Conservation (phyloP, 1,140 invertebrate genomes). For the Drosophila insularis region DNA sequence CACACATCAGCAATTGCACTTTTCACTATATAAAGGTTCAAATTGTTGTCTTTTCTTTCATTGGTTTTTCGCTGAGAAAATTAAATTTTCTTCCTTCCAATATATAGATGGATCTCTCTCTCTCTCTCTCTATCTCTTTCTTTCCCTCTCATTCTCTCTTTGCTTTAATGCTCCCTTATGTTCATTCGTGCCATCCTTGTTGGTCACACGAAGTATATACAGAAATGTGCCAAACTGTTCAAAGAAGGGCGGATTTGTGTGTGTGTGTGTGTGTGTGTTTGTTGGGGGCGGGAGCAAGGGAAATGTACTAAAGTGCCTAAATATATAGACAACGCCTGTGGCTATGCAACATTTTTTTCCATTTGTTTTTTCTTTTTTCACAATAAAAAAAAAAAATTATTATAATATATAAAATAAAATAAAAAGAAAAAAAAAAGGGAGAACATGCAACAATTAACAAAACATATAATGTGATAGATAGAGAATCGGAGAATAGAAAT, state of each 20-base stretch:
- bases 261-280: conserved; percentile 26
- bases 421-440: conserved; percentile 10
- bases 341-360: conserved; percentile 49
- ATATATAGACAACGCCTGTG: conserved; percentile 38
- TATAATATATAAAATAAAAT: conserved; percentile 27
- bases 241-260: too few species aligned
- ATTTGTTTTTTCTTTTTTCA: conserved; percentile 31
- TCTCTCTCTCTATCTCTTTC: conserved; percentile 8
- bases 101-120: neutral
- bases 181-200: neutral
- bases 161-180: neutral
- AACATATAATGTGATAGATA: conserved; percentile 15
- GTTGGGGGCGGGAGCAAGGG: neutral
- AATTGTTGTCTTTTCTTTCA: conserved; percentile 30
- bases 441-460: conserved; percentile 57
- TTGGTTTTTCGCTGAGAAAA: too few species aligned
- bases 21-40: conserved; percentile 36
- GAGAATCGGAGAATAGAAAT: conserved; percentile 6
- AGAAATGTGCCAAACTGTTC: neutral
- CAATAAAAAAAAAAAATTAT: conserved; percentile 55
- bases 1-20: conserved; percentile 36
- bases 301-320: conserved; percentile 39
- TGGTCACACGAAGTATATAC: neutral
- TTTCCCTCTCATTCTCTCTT: conserved; percentile 41
- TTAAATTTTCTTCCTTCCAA: neutral